A percentile compares a stretch with the other conserved stretches of the same genome.
These are phyloP conservation scores for Dicentrarchus labrax DNA, from an alignment of 2,113 vertebrate genomes.

Conservation along the genomic window DNA sequence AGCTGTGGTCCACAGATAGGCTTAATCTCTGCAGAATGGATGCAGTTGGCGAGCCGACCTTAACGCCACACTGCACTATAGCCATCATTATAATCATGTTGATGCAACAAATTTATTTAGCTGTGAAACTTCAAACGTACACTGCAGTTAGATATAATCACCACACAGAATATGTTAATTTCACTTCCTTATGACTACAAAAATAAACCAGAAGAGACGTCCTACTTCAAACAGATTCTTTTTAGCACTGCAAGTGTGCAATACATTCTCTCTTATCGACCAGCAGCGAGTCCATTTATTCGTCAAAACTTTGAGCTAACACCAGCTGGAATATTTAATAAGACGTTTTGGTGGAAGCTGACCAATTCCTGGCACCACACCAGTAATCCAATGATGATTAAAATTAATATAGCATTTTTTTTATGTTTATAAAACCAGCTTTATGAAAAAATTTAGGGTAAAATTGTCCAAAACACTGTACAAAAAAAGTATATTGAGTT, in stretches of 20 bases:
- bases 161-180: background rate
- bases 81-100: background rate
- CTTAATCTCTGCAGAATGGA: conserved; percentile 66
- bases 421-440: background rate
- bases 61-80: background rate
- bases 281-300: background rate
- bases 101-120: background rate
- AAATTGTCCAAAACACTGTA: background rate
- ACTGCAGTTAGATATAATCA: background rate
- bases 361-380: background rate
- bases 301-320: background rate
- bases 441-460: background rate
- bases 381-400: background rate
- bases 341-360: background rate
- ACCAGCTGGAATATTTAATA: background rate
- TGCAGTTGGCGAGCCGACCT: conserved; percentile 24
- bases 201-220: background rate
- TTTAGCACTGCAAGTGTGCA: background rate
- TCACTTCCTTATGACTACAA: conserved; percentile 5
- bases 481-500: background rate
- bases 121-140: background rate
- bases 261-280: background rate
- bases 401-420: background rate
- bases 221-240: background rate
- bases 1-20: conserved; percentile 47